Percentiles rank a stretch among this genome's conserved stretches.
phyloP scores from a whole-genome alignment of 2,888 invertebrate species.

The Metacarcinus magister region DNA sequence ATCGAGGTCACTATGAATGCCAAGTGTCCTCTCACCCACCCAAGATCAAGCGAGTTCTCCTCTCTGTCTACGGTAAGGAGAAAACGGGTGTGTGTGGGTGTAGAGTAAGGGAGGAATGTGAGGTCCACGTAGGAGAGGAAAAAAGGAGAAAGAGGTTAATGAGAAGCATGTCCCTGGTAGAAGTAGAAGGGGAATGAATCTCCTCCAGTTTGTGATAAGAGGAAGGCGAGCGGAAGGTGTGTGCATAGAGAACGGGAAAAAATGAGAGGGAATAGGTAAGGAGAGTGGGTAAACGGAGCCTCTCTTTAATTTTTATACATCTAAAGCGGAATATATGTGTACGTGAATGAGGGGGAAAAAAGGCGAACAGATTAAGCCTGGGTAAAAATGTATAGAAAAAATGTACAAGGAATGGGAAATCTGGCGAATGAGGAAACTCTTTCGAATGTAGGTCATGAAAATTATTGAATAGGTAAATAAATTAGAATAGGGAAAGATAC shows the following conservation, averaged over 20 bases:
- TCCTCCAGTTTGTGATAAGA: background rate
- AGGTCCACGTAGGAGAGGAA: background rate
- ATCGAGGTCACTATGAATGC: constrained; percentile 91
- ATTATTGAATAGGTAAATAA: too few relatives aligned
- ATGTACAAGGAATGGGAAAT: too few relatives aligned
- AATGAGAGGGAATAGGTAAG: background rate
- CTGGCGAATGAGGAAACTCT: too few relatives aligned
- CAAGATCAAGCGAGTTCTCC: constrained; percentile 88
- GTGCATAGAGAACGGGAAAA: background rate
- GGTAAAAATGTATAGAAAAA: too few relatives aligned
- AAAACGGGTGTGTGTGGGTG: background rate
- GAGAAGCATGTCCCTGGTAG: background rate
- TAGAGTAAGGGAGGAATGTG: background rate
- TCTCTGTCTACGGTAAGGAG: constrained; percentile 86
- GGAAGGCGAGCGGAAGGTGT: background rate
- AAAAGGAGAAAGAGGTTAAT: background rate
- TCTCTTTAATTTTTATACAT: background rate
- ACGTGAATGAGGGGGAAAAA: background rate
- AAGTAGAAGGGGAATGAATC: background rate
- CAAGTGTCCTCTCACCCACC: constrained; percentile 92
- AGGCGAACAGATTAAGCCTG: too few relatives aligned
- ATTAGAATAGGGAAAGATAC: too few relatives aligned
- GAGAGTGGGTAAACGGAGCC: background rate
- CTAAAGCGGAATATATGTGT: background rate
- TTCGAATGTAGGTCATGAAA: too few relatives aligned